Evolutionary conservation across 2,113 vertebrate genomes (phyloP).

Genomic region (Oplegnathus fasciatus): DNA sequence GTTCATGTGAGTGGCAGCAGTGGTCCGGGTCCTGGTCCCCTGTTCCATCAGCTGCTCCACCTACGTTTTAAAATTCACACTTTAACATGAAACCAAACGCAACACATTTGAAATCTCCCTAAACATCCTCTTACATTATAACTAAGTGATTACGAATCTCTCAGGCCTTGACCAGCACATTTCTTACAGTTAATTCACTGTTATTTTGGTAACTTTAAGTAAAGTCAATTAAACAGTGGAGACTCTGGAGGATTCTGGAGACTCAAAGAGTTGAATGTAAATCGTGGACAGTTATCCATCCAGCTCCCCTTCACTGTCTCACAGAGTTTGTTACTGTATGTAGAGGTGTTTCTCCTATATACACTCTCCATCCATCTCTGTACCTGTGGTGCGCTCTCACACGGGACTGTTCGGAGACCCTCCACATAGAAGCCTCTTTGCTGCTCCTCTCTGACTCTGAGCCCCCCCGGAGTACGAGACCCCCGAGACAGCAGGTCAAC

Average conservation of each 20-base stretch:
- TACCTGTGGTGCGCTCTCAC: slow-evolving; percentile 87
- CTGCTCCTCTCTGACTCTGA: slow-evolving; percentile 90
- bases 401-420: slow-evolving; percentile 88
- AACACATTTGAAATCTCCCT: background rate
- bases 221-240: background rate
- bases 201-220: background rate
- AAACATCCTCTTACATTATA: background rate
- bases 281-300: background rate
- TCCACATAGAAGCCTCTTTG: slow-evolving; percentile 92
- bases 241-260: no score
- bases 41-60: slow-evolving; percentile 92
- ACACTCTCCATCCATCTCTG: slow-evolving; percentile 3
- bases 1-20: slow-evolving; percentile 89
- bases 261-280: background rate
- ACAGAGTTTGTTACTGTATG: background rate
- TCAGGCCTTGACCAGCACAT: background rate
- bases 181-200: no score
- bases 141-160: background rate
- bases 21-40: slow-evolving; percentile 89
- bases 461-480: slow-evolving; percentile 81
- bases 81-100: background rate
- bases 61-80: slow-evolving; percentile 51
- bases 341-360: background rate
- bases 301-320: background rate
- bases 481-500: slow-evolving; percentile 88